These are phyloP conservation scores for Heteropelma amictum DNA, from an alignment of 2,888 invertebrate genomes.

Conservation along the genomic window DNA sequence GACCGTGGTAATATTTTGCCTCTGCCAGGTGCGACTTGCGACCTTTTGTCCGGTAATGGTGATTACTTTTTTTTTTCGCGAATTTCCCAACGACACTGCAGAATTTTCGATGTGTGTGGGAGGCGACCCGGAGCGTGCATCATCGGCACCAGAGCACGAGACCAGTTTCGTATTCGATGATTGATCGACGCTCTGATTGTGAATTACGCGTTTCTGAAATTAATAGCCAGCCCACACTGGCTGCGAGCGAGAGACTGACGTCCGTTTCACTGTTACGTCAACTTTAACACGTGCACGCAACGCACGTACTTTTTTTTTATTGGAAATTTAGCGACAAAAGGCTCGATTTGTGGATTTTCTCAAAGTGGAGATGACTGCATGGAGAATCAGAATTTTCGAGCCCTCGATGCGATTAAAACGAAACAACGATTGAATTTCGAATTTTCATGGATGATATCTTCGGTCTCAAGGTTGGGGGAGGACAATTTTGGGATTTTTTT, in stretches of 20 bases:
- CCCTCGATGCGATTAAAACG: too few relatives aligned
- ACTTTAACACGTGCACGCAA: too few relatives aligned
- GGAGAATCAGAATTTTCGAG: too few relatives aligned
- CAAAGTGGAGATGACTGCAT: too few relatives aligned
- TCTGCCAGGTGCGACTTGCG: neutral
- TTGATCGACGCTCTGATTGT: slow-evolving; percentile 74
- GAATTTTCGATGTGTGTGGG: slow-evolving; percentile 14
- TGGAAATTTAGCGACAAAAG: neutral
- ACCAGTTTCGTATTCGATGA: slow-evolving; percentile 68
- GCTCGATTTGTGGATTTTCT: too few relatives aligned
- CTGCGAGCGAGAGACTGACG: neutral
- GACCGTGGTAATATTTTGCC: neutral
- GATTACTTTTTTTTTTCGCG: neutral
- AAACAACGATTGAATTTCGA: too few relatives aligned
- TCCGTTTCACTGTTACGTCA: neutral
- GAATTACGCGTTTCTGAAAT: slow-evolving; percentile 70
- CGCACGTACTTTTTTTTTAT: too few relatives aligned
- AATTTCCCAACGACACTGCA: neutral
- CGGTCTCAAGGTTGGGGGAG: too few relatives aligned
- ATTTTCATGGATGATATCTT: too few relatives aligned
- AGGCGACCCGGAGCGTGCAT: too few relatives aligned
- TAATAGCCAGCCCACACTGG: slow-evolving; percentile 63
- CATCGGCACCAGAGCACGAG: slow-evolving; percentile 20
- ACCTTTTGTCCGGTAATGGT: neutral
- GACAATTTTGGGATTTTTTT: too few relatives aligned